A percentile compares a stretch with the other conserved stretches of the same genome.
phyloP scores from a whole-genome alignment of 1,140 invertebrate species.

The Solenopsis fugax region DNA sequence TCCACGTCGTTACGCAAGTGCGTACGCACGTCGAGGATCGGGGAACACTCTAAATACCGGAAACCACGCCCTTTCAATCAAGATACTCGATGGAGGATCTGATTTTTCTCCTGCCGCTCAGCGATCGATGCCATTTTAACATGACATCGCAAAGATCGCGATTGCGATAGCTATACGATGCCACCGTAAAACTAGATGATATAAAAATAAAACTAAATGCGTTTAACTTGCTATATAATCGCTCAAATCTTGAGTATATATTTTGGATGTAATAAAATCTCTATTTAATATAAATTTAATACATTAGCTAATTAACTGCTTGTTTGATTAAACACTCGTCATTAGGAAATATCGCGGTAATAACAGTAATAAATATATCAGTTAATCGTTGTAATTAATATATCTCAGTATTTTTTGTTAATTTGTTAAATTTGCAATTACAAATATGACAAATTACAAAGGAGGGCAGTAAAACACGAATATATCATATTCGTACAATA shows the following conservation, averaged over 20 bases:
- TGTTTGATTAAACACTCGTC: neutral
- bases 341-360: neutral
- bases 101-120: slow-evolving; percentile 30
- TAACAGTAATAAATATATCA: neutral
- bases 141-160: slow-evolving; percentile 12
- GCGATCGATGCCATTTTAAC: slow-evolving; percentile 44
- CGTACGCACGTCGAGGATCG: slow-evolving; percentile 67
- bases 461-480: neutral
- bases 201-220: neutral
- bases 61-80: slow-evolving; percentile 71
- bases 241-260: neutral
- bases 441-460: neutral
- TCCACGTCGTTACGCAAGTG: slow-evolving; percentile 67
- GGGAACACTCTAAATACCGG: slow-evolving; percentile 71
- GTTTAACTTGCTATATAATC: neutral
- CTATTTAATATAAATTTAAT: neutral
- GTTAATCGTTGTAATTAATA: neutral
- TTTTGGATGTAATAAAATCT: neutral
- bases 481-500: neutral
- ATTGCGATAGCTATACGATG: slow-evolving; percentile 16
- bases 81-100: slow-evolving; percentile 66
- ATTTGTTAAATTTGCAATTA: neutral
- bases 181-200: neutral
- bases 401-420: neutral
- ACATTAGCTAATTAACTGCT: neutral